These are phyloP conservation scores for Rhinophrynus dorsalis DNA, from an alignment of 2,797 vertebrate genomes.

Conservation along the genomic window DNA sequence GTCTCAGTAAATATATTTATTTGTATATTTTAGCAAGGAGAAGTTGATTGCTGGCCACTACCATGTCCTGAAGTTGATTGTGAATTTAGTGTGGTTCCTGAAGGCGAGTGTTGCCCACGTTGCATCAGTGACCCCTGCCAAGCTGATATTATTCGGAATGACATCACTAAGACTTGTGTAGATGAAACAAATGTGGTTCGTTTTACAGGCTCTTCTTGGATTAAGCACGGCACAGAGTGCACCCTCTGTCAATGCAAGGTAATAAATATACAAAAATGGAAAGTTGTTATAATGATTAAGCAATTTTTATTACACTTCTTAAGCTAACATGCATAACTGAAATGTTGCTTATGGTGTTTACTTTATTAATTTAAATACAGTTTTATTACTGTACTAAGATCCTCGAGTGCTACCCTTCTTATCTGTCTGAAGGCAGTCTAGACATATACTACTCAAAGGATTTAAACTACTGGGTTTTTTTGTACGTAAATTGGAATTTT, in stretches of 20 bases:
- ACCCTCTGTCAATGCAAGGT: conserved; percentile 98
- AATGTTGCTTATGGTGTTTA: too few species aligned
- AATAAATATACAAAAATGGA: too few species aligned
- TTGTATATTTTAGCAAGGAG: conserved; percentile 79
- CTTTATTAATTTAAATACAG: too few species aligned
- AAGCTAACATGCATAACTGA: too few species aligned
- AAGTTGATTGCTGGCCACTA: conserved; percentile 97
- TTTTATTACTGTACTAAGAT: too few species aligned
- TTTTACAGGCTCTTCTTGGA: conserved; percentile 96
- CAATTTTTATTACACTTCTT: too few species aligned
- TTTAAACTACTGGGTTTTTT: too few species aligned
- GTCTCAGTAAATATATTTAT: conserved; percentile 23
- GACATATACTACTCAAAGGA: too few species aligned
- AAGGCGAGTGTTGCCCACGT: conserved; percentile 90
- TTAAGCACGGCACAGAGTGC: conserved; percentile 95
- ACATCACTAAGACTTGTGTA: conserved; percentile 95
- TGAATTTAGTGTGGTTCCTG: conserved; percentile 89
- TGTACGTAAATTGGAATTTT: too few species aligned
- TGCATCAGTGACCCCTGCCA: conserved; percentile 92
- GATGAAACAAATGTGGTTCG: conserved; percentile 88
- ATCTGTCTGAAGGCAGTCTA: too few species aligned
- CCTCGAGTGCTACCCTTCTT: too few species aligned
- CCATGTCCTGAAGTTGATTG: conserved; percentile 90
- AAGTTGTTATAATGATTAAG: not conserved
- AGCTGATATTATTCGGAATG: conserved; percentile 88